Base-by-base conservation (phyloP, 2,113 vertebrate species). In the Pollimyrus isidori region DNA sequence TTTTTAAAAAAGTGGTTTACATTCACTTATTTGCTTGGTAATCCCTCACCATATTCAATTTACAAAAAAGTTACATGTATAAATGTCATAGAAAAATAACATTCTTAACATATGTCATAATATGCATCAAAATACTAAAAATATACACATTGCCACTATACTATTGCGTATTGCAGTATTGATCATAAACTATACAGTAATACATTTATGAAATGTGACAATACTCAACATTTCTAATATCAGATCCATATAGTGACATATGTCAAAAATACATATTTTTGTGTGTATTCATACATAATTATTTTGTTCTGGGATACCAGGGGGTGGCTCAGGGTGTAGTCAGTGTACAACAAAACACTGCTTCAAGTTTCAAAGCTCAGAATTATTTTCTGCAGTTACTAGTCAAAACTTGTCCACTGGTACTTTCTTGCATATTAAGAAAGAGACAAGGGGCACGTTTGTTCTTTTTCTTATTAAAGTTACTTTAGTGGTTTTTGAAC, bases 31-130 rank as follows among this genome's bases (percentile, higher is more conserved):
- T 91, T 82, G 30, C 89, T 42, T 90, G 87, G 73, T 76, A 89
- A 85, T 86, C 89, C 52, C 90, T 89, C 80, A 4, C 23, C 88
- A 87, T 82, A 90, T 93, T 91, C 91, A 48, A 91, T 87, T 91
- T 90, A 90, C 91, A 89, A 92, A 94, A 93, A 92, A 90, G 88
- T 93, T 86, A 93, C 86, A 92, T 92, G 93, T 92, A 92, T 93
- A 83, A 76, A 87, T 62, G 56, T 87, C 35, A 87, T 87, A 87
- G 92, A 90, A 91, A 87, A 87, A 93, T 92, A 82, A 90, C 91
- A 88, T 92, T 91, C 15, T 89, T 89, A 85, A 84, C 52, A 89
- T 62, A 53, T 80, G 62, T 89, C 52, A 90, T 93, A 92, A 91
- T 92, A 92, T 90, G 86, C 89, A 69, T 88, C 86, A 89, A 69